Evolutionary conservation across 1,140 invertebrate genomes (phyloP), one percentile per base, ranked within the genome.

Genomic region (Ceratosolen solmsi): DNA sequence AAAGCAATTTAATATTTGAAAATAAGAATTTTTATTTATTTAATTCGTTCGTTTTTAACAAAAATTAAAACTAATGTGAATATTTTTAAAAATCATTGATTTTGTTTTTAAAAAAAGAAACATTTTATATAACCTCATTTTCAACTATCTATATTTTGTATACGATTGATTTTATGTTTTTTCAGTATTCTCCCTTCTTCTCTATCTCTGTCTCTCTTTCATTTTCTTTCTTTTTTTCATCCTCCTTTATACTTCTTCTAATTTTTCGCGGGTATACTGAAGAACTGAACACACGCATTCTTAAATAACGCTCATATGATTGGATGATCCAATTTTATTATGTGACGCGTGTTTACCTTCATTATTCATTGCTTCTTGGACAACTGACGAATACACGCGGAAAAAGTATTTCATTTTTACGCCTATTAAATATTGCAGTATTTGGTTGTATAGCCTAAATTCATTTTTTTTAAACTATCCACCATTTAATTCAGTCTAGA

Each of bases 261-360:
- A 9, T 17, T 36, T 20, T 65, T 8, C 27, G 33, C 30, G 5
- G 33, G 8, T 36, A 8, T 3, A 68, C 4, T n/a, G 38, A 38
- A 38, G 36, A 38, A 22, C 17, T 0, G 63, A 68, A 68, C 33
- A 38, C 33, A 68, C 4, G 8, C 36, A 38, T 36, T 30, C 60
- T 33, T 38, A 15, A 20, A 33, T 68, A 38, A 58, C 17, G 7
- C 20, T 22, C 30, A n/a, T 38, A 68, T 68, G 33, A 68, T 68
- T 68, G 63, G 33, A 13, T 49, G 11, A 8, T 46, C 9, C 38
- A 27, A 71, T 71, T 30, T 49, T 30, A 71, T 71, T 49, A 49
- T 49, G 38, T 65, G 36, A 84, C 49, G 80, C 36, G 70, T 38
- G 8, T 70, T 71, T 79, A 60, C 56, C 20, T 85, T 60, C 7